Percentiles rank a stretch among this genome's conserved stretches.
These are phyloP conservation scores for Orthosia gracilis DNA, from an alignment of 2,888 invertebrate species.

Conservation along the genomic window DNA sequence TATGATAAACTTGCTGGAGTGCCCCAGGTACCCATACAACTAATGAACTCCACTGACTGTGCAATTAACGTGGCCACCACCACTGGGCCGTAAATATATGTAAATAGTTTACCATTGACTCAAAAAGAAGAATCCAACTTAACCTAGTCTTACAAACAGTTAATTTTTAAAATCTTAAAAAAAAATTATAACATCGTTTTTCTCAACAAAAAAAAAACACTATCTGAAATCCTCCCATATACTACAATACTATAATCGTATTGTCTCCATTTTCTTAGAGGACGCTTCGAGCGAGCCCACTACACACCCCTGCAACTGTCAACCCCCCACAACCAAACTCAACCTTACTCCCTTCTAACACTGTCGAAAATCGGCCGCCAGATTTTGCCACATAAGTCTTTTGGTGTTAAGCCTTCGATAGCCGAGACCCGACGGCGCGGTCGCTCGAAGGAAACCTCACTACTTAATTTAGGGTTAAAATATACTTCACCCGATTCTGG, in stretches of 20 bases:
- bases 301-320: slow-evolving; percentile 79
- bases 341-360: slow-evolving; percentile 47
- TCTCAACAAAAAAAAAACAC: not conserved
- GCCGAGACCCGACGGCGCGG: slow-evolving; percentile 86
- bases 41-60: too few species aligned
- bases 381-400: slow-evolving; percentile 58
- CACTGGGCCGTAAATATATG: too few species aligned
- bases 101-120: too few species aligned
- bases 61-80: too few species aligned
- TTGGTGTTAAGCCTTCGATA: slow-evolving; percentile 39
- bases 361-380: slow-evolving; percentile 34
- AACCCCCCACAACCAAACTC: slow-evolving; percentile 22
- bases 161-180: not conserved
- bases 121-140: too few species aligned
- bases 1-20: too few species aligned
- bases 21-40: too few species aligned
- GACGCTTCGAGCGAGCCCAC: slow-evolving; percentile 85
- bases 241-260: slow-evolving; percentile 85
- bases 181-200: not conserved
- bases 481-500: slow-evolving; percentile 79
- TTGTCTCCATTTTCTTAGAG: slow-evolving; percentile 89
- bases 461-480: slow-evolving; percentile 86
- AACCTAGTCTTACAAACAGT: too few species aligned
- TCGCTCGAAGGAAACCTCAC: slow-evolving; percentile 77
- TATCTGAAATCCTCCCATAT: slow-evolving; percentile 61